Evolutionary conservation across 2,797 vertebrate genomes (phyloP), one percentile per base, ranked within the genome.

Genomic region (Gorsachius magnificus): DNA sequence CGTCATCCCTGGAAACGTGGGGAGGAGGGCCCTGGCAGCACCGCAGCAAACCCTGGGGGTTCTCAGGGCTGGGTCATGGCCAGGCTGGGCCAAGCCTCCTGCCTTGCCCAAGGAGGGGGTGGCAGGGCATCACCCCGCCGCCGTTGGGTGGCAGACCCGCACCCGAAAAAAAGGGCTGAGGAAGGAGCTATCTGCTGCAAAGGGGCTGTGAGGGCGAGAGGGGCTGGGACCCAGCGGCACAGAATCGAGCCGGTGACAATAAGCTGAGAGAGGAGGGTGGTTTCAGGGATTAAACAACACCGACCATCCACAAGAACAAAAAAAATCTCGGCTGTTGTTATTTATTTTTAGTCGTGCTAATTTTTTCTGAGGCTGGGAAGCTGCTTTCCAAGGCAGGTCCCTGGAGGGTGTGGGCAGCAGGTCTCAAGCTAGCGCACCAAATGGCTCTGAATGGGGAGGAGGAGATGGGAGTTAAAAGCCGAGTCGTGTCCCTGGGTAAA

Each of bases 401-500:
- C 96, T 1, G 75, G 93, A 21, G 94, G 87, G 35, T 57, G 83
- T 0, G 41, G 94, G 94, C 91, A 45, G 87, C 90, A 60, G 85
- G 79, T 63, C 94, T 85, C 3, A 15, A 83, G 94, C 86, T 68
- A 7, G 16, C 36, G 3, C 91, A 68, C 43, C 5, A 53, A 96
- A 91, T 81, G 83, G 88, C 80, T 96, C 68, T 83, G 95, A 95
- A 19, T 10, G 0, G 48, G 76, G 91, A 93, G 94, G 89, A 95
- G 91, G 93, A 88, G 93, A 83, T 46, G 77, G 85, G 69, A 93
- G 93, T 48, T 88, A 84, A 94, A 95, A 97, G 93, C 93, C 6
- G 12, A 81, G 58, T n/a, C 43, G 80, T 90, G 88, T 61, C 92
- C 76, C 88, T 38, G 80, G 80, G 83, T 51, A 90, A 86, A 94